These are phyloP conservation scores for Leuctra nigra DNA, from an alignment of 2,888 invertebrate species.

Conservation along the genomic window DNA sequence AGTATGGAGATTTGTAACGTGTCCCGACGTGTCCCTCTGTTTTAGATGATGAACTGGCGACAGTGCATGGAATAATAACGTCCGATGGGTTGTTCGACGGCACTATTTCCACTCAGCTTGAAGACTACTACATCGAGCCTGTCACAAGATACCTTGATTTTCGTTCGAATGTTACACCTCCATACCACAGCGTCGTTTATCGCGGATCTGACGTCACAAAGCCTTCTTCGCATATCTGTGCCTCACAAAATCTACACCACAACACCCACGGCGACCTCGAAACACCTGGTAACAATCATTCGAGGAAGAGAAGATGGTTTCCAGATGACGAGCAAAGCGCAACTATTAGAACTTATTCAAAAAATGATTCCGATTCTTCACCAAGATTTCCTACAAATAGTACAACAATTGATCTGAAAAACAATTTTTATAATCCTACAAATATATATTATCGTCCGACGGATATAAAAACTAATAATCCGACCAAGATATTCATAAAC, in stretches of 20 bases:
- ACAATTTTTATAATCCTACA: slow-evolving; percentile 12
- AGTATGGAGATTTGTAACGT: not conserved
- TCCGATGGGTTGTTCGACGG: slow-evolving; percentile 86
- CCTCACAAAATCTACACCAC: slow-evolving; percentile 54
- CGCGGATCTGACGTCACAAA: slow-evolving; percentile 65
- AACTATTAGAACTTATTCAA: not conserved
- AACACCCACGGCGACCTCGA: slow-evolving; percentile 20
- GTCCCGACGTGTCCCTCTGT: not conserved
- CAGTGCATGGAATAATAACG: slow-evolving; percentile 80
- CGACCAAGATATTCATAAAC: slow-evolving; percentile 8
- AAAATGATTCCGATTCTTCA: slow-evolving; percentile 7
- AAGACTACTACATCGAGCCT: slow-evolving; percentile 82
- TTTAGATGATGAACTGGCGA: slow-evolving; percentile 70
- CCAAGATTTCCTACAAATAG: not conserved
- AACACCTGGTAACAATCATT: slow-evolving; percentile 29
- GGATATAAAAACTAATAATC: not conserved
- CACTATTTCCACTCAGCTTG: slow-evolving; percentile 66
- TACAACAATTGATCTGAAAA: slow-evolving; percentile 5
- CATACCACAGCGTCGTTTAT: slow-evolving; percentile 80
- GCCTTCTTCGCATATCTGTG: slow-evolving; percentile 46
- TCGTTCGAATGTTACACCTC: slow-evolving; percentile 33
- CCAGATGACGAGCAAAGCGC: slow-evolving; percentile 50
- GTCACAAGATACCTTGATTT: slow-evolving; percentile 55
- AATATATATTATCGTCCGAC: slow-evolving; percentile 9
- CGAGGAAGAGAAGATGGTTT: slow-evolving; percentile 57